Evolutionary conservation across 2,113 vertebrate species (phyloP), one percentile per base, ranked within the genome.

Genomic region (Vulpes vulpes): DNA sequence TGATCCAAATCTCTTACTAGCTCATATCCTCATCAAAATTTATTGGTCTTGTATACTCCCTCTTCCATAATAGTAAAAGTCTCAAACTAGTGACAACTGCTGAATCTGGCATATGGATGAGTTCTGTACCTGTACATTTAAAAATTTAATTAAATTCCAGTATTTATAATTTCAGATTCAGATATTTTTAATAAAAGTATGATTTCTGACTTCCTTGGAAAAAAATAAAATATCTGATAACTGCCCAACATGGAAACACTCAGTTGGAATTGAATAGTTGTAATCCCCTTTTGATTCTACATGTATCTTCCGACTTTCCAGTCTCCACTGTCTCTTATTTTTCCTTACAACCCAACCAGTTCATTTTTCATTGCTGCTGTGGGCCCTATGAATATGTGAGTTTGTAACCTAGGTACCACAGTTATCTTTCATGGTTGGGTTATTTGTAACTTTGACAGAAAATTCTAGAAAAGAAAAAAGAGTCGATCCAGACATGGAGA

Each of bases 101-200:
- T 71, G 7, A 27, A 67, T 89, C 30, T 90, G 35, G 32, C 14
- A 20, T 38, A 0, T 55, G 8, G 5, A 49, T 73, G 25, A 71
- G 1, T 84, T 94, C n/a, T 11, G 55, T 14, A 9, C 8, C 32
- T 11, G 0, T 23, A 83, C 8, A 71, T n/a, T 51, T 32, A 38
- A 94, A 71, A 43, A 30, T 59, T 43, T 62, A 82, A 38, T 64
- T 89, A 62, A 80, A 73, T 38, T 0, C 0, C 10, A 49, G 10
- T 53, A 49, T 81, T 85, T 80, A 67, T 1, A 89, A 85, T 67
- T 57, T 78, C 10, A 65, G 8, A 32, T 76, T 71, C 8, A 71
- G 17, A 32, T 17, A 89, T 80, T 89, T 92, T n/a, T 91, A 74
- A 17, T 35, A 89, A 76, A 83, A 88, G 79, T 94, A n/a, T 80